Evolutionary conservation across 1,140 invertebrate genomes (phyloP), one percentile per base, ranked within the genome.

Genomic region (Magallana ariakensis): DNA sequence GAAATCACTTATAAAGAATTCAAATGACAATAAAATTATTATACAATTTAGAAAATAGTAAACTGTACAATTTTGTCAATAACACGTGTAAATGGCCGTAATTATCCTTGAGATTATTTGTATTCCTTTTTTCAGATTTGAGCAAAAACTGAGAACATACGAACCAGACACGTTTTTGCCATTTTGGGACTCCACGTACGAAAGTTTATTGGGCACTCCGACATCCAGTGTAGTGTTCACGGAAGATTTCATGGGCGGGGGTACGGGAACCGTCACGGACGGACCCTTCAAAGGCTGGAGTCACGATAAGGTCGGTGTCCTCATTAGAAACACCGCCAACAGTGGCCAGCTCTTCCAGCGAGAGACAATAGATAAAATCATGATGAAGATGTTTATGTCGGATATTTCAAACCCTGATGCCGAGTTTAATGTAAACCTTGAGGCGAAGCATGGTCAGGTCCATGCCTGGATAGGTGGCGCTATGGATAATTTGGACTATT

Each of bases 161-260:
- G 88, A 86, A 22, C 87, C 89, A 15, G 83, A 84, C 16, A 85
- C 94, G 5, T 92, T 92, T 15, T 83, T 95, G 10, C 94, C 94
- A 6, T 95, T 94, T 89, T 95, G 94, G 94, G 94, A 95, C 82
- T 91, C 89, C 11, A 92, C 92, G 0, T 70, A 94, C 22, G 94
- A 95, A 84, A 86, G 85, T 15, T 90, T 90, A 84, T 85, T 95
- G 16, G 89, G 89, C 0, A 88, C 94, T 88, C 89, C 91, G 13
- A 89, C 92, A 0, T 88, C 92, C 55, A 95, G 94, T 0, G 91
- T 93, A 55, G 82, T 95, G 26, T 95, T 93, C 85, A 91, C 90
- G 16, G 58, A 85, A 0, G 80, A 91, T n/a, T 94, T 95, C 87
- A 81, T 94, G 58, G 94, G 94, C 13, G 93, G 92, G 85, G 93